A percentile compares a stretch with the other conserved stretches of the same genome.
Evolutionary conservation across 1,140 invertebrate genomes (phyloP).

Genomic region (Halyomorpha halys): DNA sequence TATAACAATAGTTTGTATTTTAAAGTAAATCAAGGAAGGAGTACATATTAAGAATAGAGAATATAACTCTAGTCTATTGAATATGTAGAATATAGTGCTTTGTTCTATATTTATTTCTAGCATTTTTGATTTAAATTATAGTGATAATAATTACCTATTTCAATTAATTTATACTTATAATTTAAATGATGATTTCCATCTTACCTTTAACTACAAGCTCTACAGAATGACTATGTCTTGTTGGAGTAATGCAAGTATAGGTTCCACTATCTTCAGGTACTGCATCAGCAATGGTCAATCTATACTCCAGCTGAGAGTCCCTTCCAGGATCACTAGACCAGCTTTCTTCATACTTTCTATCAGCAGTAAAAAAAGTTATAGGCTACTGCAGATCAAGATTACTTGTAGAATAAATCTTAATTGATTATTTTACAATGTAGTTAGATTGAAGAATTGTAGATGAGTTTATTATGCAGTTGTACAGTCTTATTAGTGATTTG

Average conservation of each 20-base stretch:
- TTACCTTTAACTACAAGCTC: conserved; percentile 65
- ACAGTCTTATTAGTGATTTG: neutral
- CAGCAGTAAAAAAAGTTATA: conserved; percentile 14
- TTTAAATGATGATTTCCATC: too few species aligned
- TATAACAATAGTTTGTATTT: too few species aligned
- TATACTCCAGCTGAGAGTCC: conserved; percentile 67
- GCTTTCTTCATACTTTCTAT: conserved; percentile 62
- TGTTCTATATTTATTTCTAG: too few species aligned
- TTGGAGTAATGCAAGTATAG: conserved; percentile 72
- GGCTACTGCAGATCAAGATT: neutral
- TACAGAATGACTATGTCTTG: conserved; percentile 63
- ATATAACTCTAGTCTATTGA: too few species aligned
- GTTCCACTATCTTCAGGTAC: conserved; percentile 65
- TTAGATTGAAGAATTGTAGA: neutral
- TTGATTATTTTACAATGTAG: neutral
- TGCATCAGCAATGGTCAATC: conserved; percentile 68
- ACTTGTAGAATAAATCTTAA: neutral
- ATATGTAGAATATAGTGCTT: too few species aligned
- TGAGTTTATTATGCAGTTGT: neutral
- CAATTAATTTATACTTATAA: too few species aligned
- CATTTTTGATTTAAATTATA: too few species aligned
- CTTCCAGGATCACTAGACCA: conserved; percentile 71
- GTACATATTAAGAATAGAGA: too few species aligned
- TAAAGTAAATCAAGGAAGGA: too few species aligned
- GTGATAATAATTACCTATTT: too few species aligned